These are phyloP conservation scores for Aplidium turbinatum DNA, from an alignment of 23 tunicate genomes.

Conservation along the genomic window DNA sequence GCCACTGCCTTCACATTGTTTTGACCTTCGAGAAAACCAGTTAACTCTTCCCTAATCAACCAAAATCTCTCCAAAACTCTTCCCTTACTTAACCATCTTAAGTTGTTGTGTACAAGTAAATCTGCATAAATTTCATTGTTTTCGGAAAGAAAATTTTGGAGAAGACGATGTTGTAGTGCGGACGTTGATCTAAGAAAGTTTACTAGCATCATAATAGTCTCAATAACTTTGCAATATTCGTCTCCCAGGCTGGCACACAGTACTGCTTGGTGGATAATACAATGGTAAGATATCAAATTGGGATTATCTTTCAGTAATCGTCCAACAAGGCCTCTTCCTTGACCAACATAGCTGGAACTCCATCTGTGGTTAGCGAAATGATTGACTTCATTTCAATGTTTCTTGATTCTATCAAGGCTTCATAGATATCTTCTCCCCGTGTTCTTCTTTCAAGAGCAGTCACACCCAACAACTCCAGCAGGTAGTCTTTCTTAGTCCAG, in stretches of 20 bases:
- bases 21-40: conserved; percentile 9
- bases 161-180: neutral
- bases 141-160: conserved; percentile 17
- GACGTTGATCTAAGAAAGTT: conserved; percentile 1
- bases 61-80: too few species aligned
- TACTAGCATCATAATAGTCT: conserved; percentile 1
- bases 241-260: conserved; percentile 7
- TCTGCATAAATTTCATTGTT: conserved; percentile 13
- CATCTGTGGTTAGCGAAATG: conserved; percentile 1
- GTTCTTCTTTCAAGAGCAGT: conserved; percentile 31
- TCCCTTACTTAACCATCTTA: conserved; percentile 26
- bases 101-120: conserved; percentile 25
- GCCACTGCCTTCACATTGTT: conserved; percentile 11
- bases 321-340: neutral
- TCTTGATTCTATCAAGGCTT: conserved; percentile 6
- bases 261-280: neutral
- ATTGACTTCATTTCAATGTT: conserved; percentile 6
- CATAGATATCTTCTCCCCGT: conserved; percentile 28
- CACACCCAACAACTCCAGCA: conserved; percentile 8
- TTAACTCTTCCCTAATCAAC: neutral
- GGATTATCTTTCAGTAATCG: conserved; percentile 24
- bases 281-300: conserved; percentile 7
- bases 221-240: neutral
- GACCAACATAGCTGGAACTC: conserved; percentile 9
- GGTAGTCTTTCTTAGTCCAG: neutral